Conservation (phyloP, 2,888 invertebrate genomes). For the Thalpophila matura region DNA sequence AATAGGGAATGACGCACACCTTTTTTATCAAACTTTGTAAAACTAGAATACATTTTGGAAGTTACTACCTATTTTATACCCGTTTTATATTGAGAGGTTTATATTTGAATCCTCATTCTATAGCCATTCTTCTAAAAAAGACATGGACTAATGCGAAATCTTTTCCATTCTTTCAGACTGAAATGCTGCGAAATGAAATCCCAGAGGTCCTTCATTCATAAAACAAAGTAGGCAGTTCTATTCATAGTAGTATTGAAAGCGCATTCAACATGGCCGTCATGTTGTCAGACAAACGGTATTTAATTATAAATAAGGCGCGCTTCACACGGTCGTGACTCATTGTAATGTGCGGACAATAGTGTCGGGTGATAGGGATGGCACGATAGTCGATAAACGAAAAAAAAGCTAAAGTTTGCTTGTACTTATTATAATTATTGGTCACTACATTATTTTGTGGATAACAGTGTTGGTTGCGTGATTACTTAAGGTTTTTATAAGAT, state of each 20-base stretch:
- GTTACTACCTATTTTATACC: too few species aligned
- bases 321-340: slow-evolving; percentile 55
- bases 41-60: too few species aligned
- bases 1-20: too few species aligned
- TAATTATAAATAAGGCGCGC: slow-evolving; percentile 64
- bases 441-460: too few species aligned
- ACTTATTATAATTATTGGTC: too few species aligned
- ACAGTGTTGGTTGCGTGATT: too few species aligned
- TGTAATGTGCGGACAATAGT: slow-evolving; percentile 61
- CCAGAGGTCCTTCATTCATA: slow-evolving; percentile 18
- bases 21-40: too few species aligned
- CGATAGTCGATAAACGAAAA: slow-evolving; percentile 25
- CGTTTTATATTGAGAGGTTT: neutral
- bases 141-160: neutral
- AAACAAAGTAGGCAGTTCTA: slow-evolving; percentile 36
- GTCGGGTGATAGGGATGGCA: slow-evolving; percentile 27
- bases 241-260: slow-evolving; percentile 40
- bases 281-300: slow-evolving; percentile 59
- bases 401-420: neutral
- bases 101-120: neutral
- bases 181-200: slow-evolving; percentile 15
- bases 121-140: neutral
- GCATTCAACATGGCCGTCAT: slow-evolving; percentile 40
- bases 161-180: neutral
- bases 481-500: too few species aligned